Base-by-base conservation (phyloP, 2,797 vertebrate genomes). In the Echiichthys vipera region DNA sequence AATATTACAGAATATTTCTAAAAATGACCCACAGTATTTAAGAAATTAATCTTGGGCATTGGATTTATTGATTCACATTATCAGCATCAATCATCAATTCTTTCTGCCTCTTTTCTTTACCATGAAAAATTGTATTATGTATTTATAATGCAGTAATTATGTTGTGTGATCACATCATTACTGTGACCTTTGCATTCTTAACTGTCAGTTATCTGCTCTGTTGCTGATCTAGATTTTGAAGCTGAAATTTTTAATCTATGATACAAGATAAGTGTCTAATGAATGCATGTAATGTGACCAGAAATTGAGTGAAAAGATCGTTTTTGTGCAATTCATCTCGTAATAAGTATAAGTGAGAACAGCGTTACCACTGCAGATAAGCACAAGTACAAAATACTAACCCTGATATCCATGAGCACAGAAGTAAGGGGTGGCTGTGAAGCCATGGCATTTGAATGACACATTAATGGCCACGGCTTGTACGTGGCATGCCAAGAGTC, bases 381-480 rank as follows among this genome's bases (percentile, higher is more conserved):
- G 74, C 64, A 30, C 7, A 25, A 80, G 63, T 27, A 73, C 78
- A 73, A 81, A 79, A 84, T 43, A 72, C 80, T 88, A 87, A 90
- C 87, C 90, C 82, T 80, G 83, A 87, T 89, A 85, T 84, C 79
- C 86, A 84, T 73, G 73, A 80, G 74, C 81, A 75, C 59, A 77
- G 74, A 87, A 83, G 89, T 88, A 81, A 80, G 83, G 74, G 91
- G 84, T 87, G 84, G 78, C 88, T 90, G 85, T 83, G 87, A 89
- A 92, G 90, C 89, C 87, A 70, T 91, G 92, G 92, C 92, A 92
- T 92, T 93, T 90, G 90, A 93, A 90, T 93, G 92, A 93, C 94
- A 94, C 92, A 91, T 92, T 92, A 92, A 93, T 93, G 92, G 93
- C 92, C 87, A 56, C 88, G 70, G 83, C 90, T 80, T 43, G 65